phyloP scores from a whole-genome alignment of 2,113 vertebrate genomes.

The Haemorhous mexicanus region DNA sequence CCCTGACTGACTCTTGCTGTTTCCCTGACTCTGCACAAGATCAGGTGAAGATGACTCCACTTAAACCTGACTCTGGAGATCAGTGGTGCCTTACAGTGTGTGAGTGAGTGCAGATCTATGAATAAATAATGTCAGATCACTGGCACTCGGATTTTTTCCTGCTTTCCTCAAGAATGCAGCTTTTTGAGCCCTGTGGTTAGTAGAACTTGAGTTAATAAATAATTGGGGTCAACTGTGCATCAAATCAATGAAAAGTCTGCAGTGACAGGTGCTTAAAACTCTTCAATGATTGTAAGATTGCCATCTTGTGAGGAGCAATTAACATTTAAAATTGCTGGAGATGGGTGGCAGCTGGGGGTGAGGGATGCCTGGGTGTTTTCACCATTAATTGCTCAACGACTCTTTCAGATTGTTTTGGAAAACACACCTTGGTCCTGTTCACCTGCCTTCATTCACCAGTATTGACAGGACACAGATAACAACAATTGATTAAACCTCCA shows the following conservation, averaged over 20 bases:
- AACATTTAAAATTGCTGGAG: neutral
- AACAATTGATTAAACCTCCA: neutral
- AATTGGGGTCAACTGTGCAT: neutral
- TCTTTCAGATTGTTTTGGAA: neutral
- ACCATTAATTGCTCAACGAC: neutral
- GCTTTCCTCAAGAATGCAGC: neutral
- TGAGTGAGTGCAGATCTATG: neutral
- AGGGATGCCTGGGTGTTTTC: neutral
- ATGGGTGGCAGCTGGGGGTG: neutral
- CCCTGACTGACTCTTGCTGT: neutral
- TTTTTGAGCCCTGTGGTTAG: neutral
- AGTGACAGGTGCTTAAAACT: neutral
- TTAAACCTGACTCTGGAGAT: neutral
- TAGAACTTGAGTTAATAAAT: neutral
- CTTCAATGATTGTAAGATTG: neutral
- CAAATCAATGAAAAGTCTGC: neutral
- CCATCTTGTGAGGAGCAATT: neutral
- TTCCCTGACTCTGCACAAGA: neutral
- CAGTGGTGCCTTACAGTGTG: neutral
- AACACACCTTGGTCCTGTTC: neutral
- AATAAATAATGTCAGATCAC: neutral
- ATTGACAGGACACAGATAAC: neutral
- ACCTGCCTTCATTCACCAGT: neutral
- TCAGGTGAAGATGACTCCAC: neutral
- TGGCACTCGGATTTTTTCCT: rapidly evolving